Conservation (phyloP, 2,888 invertebrate genomes). For the Zeuzera pyrina region DNA sequence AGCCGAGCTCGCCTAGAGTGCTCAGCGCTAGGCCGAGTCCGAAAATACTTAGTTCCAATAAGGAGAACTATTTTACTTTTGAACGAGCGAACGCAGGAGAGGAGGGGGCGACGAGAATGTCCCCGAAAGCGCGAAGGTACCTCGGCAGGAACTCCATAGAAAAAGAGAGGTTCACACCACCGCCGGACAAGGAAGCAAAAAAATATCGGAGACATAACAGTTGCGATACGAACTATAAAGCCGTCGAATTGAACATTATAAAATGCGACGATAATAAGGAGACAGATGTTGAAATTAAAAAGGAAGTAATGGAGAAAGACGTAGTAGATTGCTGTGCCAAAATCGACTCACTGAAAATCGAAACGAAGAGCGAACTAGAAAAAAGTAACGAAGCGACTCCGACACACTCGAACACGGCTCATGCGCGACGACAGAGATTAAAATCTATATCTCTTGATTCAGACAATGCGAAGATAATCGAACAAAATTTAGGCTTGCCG, state of each 20-base stretch:
- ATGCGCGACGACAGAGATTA: slow-evolving; percentile 60
- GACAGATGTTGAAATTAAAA: slow-evolving; percentile 15
- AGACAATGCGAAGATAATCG: slow-evolving; percentile 72
- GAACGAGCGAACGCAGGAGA: slow-evolving; percentile 36
- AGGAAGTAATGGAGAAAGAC: slow-evolving; percentile 30
- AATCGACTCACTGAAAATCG: slow-evolving; percentile 41
- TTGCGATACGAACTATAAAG: slow-evolving; percentile 59
- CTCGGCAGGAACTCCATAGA: slow-evolving; percentile 60
- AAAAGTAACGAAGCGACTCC: slow-evolving; percentile 35
- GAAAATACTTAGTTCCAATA: slow-evolving; percentile 54
- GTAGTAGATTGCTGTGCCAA: slow-evolving; percentile 60
- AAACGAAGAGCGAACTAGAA: slow-evolving; percentile 31
- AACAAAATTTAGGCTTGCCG: slow-evolving; percentile 69
- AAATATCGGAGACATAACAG: slow-evolving; percentile 59
- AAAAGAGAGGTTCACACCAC: slow-evolving; percentile 53
- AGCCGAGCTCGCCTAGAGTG: slow-evolving; percentile 37
- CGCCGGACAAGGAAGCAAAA: slow-evolving; percentile 51
- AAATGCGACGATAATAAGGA: slow-evolving; percentile 43
- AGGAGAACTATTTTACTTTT: slow-evolving; percentile 63
- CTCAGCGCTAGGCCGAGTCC: slow-evolving; percentile 52
- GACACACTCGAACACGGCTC: slow-evolving; percentile 40
- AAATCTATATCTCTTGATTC: slow-evolving; percentile 73
- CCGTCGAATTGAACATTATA: slow-evolving; percentile 43
- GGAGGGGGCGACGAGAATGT: slow-evolving; percentile 31
- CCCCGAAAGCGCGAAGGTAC: slow-evolving; percentile 48